A percentile compares a stretch with the other conserved stretches of the same genome.
Conservation (phyloP, 2,797 vertebrate genomes). For the Lindbergichthys nudifrons region DNA sequence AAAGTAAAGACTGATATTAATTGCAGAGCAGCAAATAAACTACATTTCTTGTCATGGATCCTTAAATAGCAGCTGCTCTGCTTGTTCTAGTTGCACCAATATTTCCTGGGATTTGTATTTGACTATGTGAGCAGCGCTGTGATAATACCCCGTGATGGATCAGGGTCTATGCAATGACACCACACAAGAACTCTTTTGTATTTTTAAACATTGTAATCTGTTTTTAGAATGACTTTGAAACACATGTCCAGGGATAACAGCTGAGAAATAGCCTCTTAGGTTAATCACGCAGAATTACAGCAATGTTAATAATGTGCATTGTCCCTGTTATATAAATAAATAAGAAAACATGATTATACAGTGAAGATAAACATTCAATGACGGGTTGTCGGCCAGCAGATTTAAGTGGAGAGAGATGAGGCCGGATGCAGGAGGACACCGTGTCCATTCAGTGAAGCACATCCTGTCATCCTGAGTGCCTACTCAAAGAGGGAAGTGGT, state of each 20-base stretch:
- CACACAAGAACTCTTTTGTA: constrained; percentile 44
- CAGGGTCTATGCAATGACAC: neutral
- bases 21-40: constrained; percentile 42
- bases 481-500: constrained; percentile 26
- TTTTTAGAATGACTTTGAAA: too few species aligned
- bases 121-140: constrained; percentile 10
- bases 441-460: constrained; percentile 18
- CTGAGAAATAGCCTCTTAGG: too few species aligned
- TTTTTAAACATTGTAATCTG: too few species aligned
- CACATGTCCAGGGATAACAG: too few species aligned
- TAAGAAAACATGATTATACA: constrained; percentile 46
- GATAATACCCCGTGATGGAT: constrained; percentile 50
- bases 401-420: constrained; percentile 33
- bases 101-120: constrained; percentile 40
- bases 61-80: neutral
- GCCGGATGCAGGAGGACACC: constrained; percentile 28
- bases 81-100: constrained; percentile 17
- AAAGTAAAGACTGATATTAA: constrained; percentile 22
- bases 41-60: constrained; percentile 24
- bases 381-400: constrained; percentile 33
- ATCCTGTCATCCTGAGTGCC: neutral
- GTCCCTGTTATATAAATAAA: too few species aligned
- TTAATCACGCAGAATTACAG: too few species aligned
- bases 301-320: too few species aligned
- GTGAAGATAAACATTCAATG: constrained; percentile 34